Evolutionary conservation across 2,113 vertebrate species (phyloP), one percentile per base, ranked within the genome.

Genomic region (Orthonyx spaldingii): DNA sequence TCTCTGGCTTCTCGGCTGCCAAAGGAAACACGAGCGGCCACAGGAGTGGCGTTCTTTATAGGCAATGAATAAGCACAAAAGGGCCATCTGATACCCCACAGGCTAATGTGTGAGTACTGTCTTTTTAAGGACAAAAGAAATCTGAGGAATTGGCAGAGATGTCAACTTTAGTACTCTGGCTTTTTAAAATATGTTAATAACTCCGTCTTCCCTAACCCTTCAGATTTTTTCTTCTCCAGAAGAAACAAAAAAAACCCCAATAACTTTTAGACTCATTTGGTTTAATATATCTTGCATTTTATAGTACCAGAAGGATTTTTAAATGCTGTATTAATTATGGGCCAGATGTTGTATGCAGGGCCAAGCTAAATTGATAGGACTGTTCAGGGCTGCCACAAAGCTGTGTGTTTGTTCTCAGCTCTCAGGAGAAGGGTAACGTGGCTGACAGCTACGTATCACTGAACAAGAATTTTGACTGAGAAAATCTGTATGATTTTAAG

Each of bases 261-360:
- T 72, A 66, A 74, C 39, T 59, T 90, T 83, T 77, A 70, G 46
- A 59, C 28, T 88, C 7, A 28, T 56, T 88, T 26, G 22, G 6
- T 90, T 95, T 86, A 90, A 77, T 85, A 66, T 63, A 80, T 32
- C 41, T 93, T 84, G 39, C 23, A 55, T 94, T 90, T 95, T 91
- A 77, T 66, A 86, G 60, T 52, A 80, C 33, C 90, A 94, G 85
- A 85, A 90, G 66, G 87, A 81, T 86, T 84, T 91, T 80, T 66
- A 96, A 97, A 69, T 70, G 42, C 55, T 90, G 35, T 44, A 90
- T 91, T 94, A 96, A 93, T 96, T 94, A 83, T 42, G 39, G 82
- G 50, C 92, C 94, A 94, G 91, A 94, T 96, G 93, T 87, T 93
- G 39, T 16, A 59, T 19, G 33, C 22, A 6, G 30, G 55, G 75